phyloP scores from a whole-genome alignment of 2,113 vertebrate species.

The Atherinomorus stipes region DNA sequence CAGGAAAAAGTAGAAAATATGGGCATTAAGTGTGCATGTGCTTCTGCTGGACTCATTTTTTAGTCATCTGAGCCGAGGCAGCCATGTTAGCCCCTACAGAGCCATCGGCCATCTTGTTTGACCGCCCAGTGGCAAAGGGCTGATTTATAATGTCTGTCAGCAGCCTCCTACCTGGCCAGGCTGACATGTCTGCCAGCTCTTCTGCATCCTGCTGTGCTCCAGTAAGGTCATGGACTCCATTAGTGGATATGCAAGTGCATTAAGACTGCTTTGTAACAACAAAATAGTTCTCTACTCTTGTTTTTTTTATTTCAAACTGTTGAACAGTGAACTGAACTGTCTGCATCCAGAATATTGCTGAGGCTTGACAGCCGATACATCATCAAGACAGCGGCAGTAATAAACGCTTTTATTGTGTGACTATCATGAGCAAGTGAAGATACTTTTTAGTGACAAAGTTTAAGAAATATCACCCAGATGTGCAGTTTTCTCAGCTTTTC shows the following conservation, averaged over 20 bases:
- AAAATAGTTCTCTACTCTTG: conserved; percentile 2
- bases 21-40: conserved; percentile 71
- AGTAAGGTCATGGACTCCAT: conserved; percentile 64
- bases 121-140: conserved; percentile 62
- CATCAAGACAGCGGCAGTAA: neutral
- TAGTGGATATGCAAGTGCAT: conserved; percentile 35
- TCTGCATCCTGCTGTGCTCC: conserved; percentile 66
- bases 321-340: neutral
- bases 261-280: conserved; percentile 16
- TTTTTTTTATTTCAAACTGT: neutral
- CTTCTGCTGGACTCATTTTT: conserved; percentile 69
- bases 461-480: neutral
- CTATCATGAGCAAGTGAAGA: neutral
- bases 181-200: conserved; percentile 73
- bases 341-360: neutral
- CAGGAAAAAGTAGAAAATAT: conserved; percentile 69
- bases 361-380: neutral
- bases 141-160: conserved; percentile 81
- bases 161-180: conserved; percentile 72
- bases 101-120: conserved; percentile 72
- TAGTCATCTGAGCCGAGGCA: conserved; percentile 69
- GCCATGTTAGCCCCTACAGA: conserved; percentile 79
- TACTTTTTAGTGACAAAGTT: conserved; percentile 9
- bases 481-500: neutral
- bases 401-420: neutral